Evolutionary conservation across 2,113 vertebrate genomes (phyloP), one percentile per base, ranked within the genome.

Genomic region (Speoplatyrhinus poulsoni): DNA sequence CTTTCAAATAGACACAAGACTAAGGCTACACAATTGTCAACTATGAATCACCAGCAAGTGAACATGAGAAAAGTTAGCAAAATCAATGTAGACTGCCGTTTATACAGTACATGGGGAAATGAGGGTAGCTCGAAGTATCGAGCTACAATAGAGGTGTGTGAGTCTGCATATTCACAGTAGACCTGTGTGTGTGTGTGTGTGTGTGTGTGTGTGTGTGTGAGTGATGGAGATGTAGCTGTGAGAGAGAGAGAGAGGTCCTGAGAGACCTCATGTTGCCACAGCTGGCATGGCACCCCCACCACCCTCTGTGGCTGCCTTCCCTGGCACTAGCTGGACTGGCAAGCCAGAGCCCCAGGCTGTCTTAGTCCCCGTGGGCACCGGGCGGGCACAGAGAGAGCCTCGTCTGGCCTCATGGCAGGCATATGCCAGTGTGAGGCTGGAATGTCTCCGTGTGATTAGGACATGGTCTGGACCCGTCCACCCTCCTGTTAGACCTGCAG

Each of bases 321-420:
- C 62, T 83, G 81, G 82, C 85, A 76, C 54, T 10, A 50, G 67
- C 57, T 81, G 76, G 72, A 72, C 69, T 88, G 89, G 84, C 88
- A 85, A 75, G 58, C 9, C 67, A 59, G 62, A 58, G 66, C 77
- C 68, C 76, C 64, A 26, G 26, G 26, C 26, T 26, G 26, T 26
- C 26, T 26, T 1, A 26, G 26, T 26, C 26, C 26, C 26, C 2
- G 26, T 60, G 81, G 80, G 85, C 63, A 65, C 81, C 66, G 69
- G 61, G 49, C 67, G 17, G 60, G 67, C 68, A 60, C 47, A 63
- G 65, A n/a, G 57, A 81, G 76, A 72, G 62, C 80, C 26, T 26
- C 26, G 26, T 26, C 26, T 26, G 26, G 26, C 26, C 49, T 69
- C 48, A 75, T 73, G 36, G 60, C 55, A 19, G 62, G 57, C 73